phyloP scores from a whole-genome alignment of 2,797 vertebrate species.

The Stomatorhinus walkeri region DNA sequence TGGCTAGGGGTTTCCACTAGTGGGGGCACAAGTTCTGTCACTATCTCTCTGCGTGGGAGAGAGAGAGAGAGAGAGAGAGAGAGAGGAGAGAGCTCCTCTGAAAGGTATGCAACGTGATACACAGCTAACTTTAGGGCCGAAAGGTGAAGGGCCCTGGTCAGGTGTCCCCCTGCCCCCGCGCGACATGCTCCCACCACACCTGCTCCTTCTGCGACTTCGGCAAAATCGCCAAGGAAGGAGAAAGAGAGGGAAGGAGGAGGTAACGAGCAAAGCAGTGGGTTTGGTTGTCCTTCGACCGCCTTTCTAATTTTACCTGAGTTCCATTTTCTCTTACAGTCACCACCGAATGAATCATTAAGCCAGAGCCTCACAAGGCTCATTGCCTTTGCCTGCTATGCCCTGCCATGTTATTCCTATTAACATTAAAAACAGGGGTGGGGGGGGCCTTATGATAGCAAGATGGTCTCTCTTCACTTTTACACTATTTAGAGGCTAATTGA shows the following conservation, averaged over 20 bases:
- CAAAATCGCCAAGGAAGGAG: not conserved
- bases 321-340: not conserved
- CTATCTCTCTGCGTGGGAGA: not conserved
- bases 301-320: constrained; percentile 1
- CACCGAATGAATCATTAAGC: constrained; percentile 13
- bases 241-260: not conserved
- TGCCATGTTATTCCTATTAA: constrained; percentile 17
- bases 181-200: no score
- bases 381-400: not conserved
- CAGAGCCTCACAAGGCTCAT: not conserved
- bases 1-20: constrained; percentile 26
- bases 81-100: not conserved
- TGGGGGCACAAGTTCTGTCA: constrained; percentile 28
- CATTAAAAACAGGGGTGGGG: constrained; percentile 11
- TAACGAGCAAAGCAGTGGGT: not conserved
- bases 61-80: not conserved
- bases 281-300: not conserved
- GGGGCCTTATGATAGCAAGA: not conserved
- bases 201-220: not conserved
- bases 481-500: constrained; percentile 15
- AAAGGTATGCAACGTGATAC: constrained; percentile 29
- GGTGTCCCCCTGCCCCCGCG: constrained; percentile 32
- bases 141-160: constrained; percentile 32
- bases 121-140: not conserved
- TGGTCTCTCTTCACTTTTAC: constrained; percentile 4